These are phyloP conservation scores for Phyllotis vaccarum DNA, from an alignment of 2,797 vertebrate species.

Conservation along the genomic window DNA sequence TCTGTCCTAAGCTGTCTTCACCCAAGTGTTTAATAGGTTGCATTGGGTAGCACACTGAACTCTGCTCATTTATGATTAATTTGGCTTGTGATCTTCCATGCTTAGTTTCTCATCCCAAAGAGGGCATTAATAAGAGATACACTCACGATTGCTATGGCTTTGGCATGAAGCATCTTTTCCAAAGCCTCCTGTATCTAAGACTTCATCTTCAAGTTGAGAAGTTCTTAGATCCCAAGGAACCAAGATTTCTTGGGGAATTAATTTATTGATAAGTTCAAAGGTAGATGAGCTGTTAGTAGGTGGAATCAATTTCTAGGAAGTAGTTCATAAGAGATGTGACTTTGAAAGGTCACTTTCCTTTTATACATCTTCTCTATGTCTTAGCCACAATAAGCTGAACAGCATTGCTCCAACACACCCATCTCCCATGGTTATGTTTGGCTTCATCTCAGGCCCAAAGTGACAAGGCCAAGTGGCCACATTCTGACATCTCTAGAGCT, in stretches of 20 bases:
- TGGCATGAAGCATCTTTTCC: too few relatives aligned
- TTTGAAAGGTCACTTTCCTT: not conserved
- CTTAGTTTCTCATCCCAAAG: not conserved
- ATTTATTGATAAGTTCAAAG: not conserved
- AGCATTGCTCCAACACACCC: not conserved
- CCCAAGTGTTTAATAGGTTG: not conserved
- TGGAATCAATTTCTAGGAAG: not conserved
- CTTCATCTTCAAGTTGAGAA: not conserved
- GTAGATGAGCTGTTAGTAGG: not conserved
- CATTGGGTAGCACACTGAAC: not conserved
- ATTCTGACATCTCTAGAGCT: not conserved
- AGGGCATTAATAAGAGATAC: not conserved
- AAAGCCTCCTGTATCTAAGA: not conserved
- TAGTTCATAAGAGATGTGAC: not conserved
- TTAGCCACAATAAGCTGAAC: not conserved
- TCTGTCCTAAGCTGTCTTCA: not conserved
- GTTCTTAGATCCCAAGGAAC: not conserved
- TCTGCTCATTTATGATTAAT: not conserved
- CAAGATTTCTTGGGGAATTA: not conserved
- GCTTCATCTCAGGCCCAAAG: not conserved
- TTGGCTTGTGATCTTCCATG: not conserved
- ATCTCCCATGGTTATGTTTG: not conserved
- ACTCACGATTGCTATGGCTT: not conserved
- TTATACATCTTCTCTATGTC: not conserved
- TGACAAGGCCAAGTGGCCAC: not conserved